A percentile compares a stretch with the other conserved stretches of the same genome.
Evolutionary conservation across 1,140 invertebrate genomes (phyloP).

Genomic region (Nebria ingens): DNA sequence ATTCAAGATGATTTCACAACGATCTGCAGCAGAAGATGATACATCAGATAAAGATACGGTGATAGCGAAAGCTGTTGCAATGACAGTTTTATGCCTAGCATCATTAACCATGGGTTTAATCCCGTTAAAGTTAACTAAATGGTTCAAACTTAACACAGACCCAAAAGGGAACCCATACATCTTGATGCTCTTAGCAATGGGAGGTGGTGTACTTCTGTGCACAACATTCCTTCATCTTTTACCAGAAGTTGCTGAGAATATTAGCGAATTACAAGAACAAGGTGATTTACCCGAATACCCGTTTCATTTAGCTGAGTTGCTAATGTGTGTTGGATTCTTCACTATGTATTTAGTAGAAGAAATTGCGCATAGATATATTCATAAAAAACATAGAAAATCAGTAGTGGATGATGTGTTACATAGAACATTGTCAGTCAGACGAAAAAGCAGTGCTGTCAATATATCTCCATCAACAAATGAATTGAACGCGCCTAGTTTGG

Average conservation of each 20-base stretch:
- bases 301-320: constrained; percentile 57
- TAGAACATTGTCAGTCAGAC: constrained; percentile 25
- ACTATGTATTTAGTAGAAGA: constrained; percentile 78
- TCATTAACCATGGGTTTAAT: constrained; percentile 58
- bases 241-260: constrained; percentile 71
- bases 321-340: constrained; percentile 71
- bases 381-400: constrained; percentile 35
- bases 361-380: constrained; percentile 58
- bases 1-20: background rate
- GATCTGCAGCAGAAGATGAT: background rate
- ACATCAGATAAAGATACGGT: constrained; percentile 12
- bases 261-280: constrained; percentile 43
- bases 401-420: constrained; percentile 20
- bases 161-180: constrained; percentile 38
- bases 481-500: background rate
- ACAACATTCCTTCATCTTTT: constrained; percentile 85
- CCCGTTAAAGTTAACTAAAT: constrained; percentile 54
- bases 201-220: constrained; percentile 81
- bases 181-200: constrained; percentile 66
- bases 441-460: constrained; percentile 15
- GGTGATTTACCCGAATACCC: constrained; percentile 38
- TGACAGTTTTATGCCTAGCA: constrained; percentile 54
- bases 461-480: background rate
- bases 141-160: constrained; percentile 44
- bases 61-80: constrained; percentile 58